Evolutionary conservation across 2,797 vertebrate genomes (phyloP).

Genomic region (Silurus lanzhouensis): DNA sequence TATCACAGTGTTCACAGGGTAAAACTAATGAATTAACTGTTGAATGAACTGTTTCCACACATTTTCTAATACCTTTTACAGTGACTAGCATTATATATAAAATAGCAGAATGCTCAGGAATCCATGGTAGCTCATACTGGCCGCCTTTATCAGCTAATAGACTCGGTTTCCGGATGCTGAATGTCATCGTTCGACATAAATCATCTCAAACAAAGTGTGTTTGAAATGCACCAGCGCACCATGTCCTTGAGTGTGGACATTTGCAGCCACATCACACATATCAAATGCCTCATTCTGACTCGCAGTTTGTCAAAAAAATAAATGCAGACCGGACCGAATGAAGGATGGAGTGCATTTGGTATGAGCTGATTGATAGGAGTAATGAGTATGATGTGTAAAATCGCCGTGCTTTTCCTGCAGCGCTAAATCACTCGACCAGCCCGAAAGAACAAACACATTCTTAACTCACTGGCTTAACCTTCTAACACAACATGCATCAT

Average conservation of each 20-base stretch:
- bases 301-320: slow-evolving; percentile 28
- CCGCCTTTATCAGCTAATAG: background rate
- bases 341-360: slow-evolving; percentile 6
- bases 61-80: background rate
- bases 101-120: background rate
- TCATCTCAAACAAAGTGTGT: background rate
- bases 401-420: background rate
- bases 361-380: slow-evolving; percentile 14
- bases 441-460: slow-evolving; percentile 24
- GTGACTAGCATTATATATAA: background rate
- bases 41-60: no score
- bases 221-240: slow-evolving; percentile 19
- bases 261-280: slow-evolving; percentile 32
- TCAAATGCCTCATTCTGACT: slow-evolving; percentile 37
- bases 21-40: background rate
- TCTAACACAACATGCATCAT: slow-evolving; percentile 18
- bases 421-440: slow-evolving; percentile 23
- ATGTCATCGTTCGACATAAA: background rate
- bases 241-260: slow-evolving; percentile 36
- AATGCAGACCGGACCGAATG: slow-evolving; percentile 16
- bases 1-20: background rate
- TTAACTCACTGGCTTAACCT: slow-evolving; percentile 22
- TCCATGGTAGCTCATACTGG: background rate
- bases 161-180: background rate
- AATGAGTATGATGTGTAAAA: slow-evolving; percentile 19